A percentile compares a stretch with the other conserved stretches of the same genome.
Evolutionary conservation across 2,797 vertebrate genomes (phyloP).

Genomic region (Semotilus atromaculatus): DNA sequence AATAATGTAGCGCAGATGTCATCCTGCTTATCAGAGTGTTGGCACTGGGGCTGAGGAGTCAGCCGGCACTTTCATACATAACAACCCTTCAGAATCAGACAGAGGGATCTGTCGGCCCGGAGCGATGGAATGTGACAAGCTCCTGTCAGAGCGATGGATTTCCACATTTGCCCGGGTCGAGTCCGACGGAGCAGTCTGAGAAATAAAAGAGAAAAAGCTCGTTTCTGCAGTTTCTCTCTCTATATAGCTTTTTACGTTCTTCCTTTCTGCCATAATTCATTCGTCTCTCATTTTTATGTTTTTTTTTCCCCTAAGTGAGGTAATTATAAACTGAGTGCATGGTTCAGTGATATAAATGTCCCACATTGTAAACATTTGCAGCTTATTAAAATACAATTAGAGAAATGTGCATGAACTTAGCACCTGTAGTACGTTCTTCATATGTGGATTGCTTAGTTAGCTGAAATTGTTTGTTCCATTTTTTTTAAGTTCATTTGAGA

Average conservation of each 20-base stretch:
- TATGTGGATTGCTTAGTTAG: not conserved
- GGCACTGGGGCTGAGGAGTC: constrained; percentile 63
- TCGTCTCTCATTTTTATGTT: constrained; percentile 45
- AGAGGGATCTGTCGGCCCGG: constrained; percentile 59
- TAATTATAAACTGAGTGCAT: constrained; percentile 60
- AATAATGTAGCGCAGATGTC: constrained; percentile 66
- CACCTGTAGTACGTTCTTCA: not conserved
- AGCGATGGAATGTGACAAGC: constrained; percentile 66
- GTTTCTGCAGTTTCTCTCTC: constrained; percentile 8
- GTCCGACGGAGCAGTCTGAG: constrained; percentile 47
- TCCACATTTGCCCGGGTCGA: constrained; percentile 57
- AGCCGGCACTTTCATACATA: constrained; percentile 65
- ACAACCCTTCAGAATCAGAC: constrained; percentile 67
- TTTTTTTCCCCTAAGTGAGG: constrained; percentile 57
- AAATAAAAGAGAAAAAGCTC: constrained; percentile 42
- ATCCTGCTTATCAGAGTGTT: constrained; percentile 64
- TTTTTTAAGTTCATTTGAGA: not conserved
- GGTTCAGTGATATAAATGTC: constrained; percentile 50
- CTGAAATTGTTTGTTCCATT: not conserved
- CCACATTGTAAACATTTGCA: constrained; percentile 43
- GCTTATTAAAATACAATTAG: constrained; percentile 52
- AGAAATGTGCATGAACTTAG: constrained; percentile 10
- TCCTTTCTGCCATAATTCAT: constrained; percentile 50
- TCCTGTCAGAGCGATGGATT: constrained; percentile 64
- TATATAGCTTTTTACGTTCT: not conserved